A percentile compares a stretch with the other conserved stretches of the same genome.
Conservation (phyloP, 1,140 invertebrate species). For the Bombus ignitus region DNA sequence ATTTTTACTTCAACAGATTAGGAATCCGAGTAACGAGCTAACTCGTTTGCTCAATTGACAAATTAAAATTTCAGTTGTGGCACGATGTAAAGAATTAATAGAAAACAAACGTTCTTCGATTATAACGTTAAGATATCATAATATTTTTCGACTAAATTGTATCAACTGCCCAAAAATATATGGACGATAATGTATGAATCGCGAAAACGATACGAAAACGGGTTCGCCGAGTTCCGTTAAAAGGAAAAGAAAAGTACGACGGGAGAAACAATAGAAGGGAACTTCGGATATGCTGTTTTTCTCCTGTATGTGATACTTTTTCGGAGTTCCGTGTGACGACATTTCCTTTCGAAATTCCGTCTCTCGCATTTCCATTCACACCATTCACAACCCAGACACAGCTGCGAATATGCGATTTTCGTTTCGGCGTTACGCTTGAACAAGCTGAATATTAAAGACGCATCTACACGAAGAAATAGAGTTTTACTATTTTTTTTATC, state of each 20-base stretch:
- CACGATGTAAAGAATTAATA: rapidly evolving
- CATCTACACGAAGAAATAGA: slow-evolving; percentile 75
- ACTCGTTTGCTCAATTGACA: background rate
- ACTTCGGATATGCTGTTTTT: slow-evolving; percentile 19
- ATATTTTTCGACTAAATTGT: background rate
- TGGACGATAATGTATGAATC: background rate
- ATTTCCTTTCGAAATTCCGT: slow-evolving; percentile 27
- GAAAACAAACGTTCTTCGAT: background rate
- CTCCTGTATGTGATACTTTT: slow-evolving; percentile 23
- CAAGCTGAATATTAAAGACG: slow-evolving; percentile 74
- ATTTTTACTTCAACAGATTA: too few relatives aligned
- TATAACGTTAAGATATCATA: background rate
- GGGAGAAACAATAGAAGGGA: slow-evolving; percentile 20
- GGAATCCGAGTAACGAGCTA: background rate
- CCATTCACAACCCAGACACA: slow-evolving; percentile 35
- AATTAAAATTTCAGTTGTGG: background rate
- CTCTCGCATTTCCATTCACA: slow-evolving; percentile 46
- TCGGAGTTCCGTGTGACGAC: slow-evolving; percentile 16
- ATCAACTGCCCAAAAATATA: background rate
- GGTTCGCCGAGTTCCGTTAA: background rate
- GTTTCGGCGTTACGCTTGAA: slow-evolving; percentile 46
- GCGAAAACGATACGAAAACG: background rate
- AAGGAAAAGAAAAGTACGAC: background rate
- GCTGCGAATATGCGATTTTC: slow-evolving; percentile 39
- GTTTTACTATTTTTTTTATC: slow-evolving; percentile 63